Evolutionary conservation across 2,113 vertebrate genomes (phyloP), one percentile per base, ranked within the genome.

Genomic region (Kryptolebias marmoratus): DNA sequence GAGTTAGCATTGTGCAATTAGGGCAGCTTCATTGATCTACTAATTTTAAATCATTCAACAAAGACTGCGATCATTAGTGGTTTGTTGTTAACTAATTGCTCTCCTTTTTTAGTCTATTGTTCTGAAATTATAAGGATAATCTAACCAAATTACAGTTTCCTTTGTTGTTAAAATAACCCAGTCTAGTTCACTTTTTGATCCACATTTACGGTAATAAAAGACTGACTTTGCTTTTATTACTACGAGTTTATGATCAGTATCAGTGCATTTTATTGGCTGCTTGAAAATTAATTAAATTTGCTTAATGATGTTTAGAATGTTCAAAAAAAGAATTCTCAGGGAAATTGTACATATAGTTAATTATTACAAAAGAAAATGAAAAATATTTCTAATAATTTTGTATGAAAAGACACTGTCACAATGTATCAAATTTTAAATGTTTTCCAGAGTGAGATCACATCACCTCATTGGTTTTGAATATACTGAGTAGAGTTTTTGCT

Each of bases 1-100:
- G 78, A 45, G 53, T 71, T 59, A 65, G 64, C 63, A 54, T 64
- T 64, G 48, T 50, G 67, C 73, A 75, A 47, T 71, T 48, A 67
- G 54, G 75, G 72, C 50, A 44, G 54, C 81, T 72, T 70, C 67
- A 83, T n/a, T 74, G 72, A 84, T 86, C 32, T 82, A 71, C 72
- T 42, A 42, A 42, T 8, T 68, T 57, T 79, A 64, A 30, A 28
- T 76, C 69, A 61, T 56, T 79, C 52, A 54, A 42, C 70, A 52
- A 66, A 71, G 71, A 77, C 42, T 77, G 64, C 64, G 64, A 66
- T 71, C 69, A 75, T 88, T 75, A 73, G 68, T 62, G 68, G 55
- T 79, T 68, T 86, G 81, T 57, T 71, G 73, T 63, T 56, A 76
- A 70, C 57, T 54, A 70, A 64, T 70, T 14, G 36, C 30, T 57